A percentile compares a stretch with the other conserved stretches of the same genome.
These are phyloP conservation scores for Acanthochromis polyacanthus DNA, from an alignment of 2,113 vertebrate species.

Conservation along the genomic window DNA sequence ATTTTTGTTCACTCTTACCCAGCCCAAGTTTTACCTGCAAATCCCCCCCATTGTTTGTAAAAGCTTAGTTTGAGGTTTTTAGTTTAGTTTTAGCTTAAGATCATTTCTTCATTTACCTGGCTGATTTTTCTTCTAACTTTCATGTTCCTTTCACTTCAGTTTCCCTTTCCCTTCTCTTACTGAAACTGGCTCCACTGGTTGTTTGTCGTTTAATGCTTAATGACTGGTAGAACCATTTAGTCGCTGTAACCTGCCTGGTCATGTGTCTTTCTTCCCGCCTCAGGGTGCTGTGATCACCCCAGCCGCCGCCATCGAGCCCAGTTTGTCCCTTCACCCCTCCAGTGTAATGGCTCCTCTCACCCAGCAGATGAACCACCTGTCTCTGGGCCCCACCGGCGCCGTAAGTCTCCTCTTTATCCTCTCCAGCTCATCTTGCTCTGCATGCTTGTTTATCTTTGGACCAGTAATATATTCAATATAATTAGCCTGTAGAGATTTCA, in stretches of 20 bases:
- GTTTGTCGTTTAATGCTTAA: neutral
- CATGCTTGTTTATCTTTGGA: neutral
- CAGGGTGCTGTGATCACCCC: constrained; percentile 99
- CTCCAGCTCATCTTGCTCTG: neutral
- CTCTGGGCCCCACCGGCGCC: constrained; percentile 96
- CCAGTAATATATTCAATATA: neutral
- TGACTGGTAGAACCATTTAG: neutral
- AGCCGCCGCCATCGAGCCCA: constrained; percentile 92
- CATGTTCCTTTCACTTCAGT: neutral
- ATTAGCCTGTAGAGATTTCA: constrained; percentile 3
- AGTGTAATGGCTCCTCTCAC: constrained; percentile 97
- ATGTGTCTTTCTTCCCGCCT: constrained; percentile 34
- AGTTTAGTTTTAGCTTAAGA: neutral
- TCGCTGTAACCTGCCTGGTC: neutral
- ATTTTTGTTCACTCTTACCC: neutral
- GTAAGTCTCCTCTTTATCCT: constrained; percentile 83
- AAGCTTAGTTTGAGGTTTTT: too few relatives aligned
- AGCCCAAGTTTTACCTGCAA: neutral
- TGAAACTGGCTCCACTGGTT: neutral
- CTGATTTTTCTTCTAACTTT: neutral
- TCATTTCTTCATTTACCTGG: neutral
- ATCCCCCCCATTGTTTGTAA: neutral
- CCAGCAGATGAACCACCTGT: constrained; percentile 99
- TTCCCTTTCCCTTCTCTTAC: neutral
- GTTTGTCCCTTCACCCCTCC: constrained; percentile 97